Base-by-base conservation (phyloP, 37 sponge, comb jelly and placozoan genomes). In the Spongia lamella region DNA sequence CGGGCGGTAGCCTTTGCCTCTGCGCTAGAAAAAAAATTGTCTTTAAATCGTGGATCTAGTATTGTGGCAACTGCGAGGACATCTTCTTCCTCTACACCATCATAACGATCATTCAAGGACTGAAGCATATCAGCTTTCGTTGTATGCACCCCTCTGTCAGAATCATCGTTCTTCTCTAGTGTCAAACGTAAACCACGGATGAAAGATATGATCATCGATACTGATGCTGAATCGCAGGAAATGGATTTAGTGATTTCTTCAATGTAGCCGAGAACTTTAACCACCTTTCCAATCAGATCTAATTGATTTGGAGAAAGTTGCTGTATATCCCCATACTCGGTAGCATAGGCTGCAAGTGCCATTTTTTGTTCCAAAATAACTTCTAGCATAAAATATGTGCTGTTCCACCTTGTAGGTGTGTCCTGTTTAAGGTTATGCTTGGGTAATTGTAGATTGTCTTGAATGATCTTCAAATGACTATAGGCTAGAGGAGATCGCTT, bases 331-430 rank as follows among this genome's bases (percentile, higher is more conserved):
- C 60, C 24, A 40, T 38, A 40, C 19, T 72, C 57, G 3, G 56
- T 26, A 13, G 33, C 56, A 72, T 53, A 72, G 26, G 56, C 73
- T 29, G 73, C 73, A 54, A 72, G 57, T 24, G 73, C 73, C 73
- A 72, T 54, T 54, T 53, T 72, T 50, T 72, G 73, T 24, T 72
- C 73, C 20, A 25, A 31, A 55, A 72, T 54, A 19, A 9, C 36
- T 24, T 73, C 37, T 19, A 73, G 22, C 60, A 73, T 73, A 33
- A 57, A 73, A 21, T 56, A 38, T 1, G 60, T 35, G 13, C 59
- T 34, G 34, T 73, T 73, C 61, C 74, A 57, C 19, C 68, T 7
- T 7, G 37, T 73, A 32, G 38, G 60, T 56, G 30, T 38, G 31
- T 57, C 60, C 30, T 73, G 74, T 13, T 56, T 30, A 35, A 73